phyloP scores from a whole-genome alignment of 2,797 vertebrate genomes.

The Scarus forsteni region DNA sequence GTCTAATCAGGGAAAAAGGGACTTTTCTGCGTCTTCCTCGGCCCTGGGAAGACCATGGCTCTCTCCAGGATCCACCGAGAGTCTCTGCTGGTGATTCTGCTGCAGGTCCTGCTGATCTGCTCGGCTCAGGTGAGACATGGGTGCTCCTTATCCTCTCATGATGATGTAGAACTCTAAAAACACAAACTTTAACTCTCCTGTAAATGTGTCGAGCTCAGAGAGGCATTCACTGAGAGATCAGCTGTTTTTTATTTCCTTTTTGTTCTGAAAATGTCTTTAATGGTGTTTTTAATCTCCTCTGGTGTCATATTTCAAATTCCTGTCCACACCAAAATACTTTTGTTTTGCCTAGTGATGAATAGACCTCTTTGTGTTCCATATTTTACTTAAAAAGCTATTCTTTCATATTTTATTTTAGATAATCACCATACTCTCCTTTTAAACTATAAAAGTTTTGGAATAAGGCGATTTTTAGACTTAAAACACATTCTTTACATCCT shows the following conservation, averaged over 20 bases:
- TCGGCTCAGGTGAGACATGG: slow-evolving; percentile 90
- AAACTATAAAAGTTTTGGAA: too few species aligned
- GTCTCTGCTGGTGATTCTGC: slow-evolving; percentile 80
- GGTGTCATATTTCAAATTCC: neutral
- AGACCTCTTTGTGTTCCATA: neutral
- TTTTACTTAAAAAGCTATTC: too few species aligned
- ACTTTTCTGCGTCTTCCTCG: slow-evolving; percentile 54
- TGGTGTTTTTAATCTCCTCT: neutral
- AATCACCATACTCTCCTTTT: too few species aligned
- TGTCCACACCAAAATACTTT: neutral
- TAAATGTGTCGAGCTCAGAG: neutral
- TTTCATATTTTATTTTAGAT: too few species aligned
- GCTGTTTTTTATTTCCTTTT: neutral
- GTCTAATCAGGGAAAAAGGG: slow-evolving; percentile 64
- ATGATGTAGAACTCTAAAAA: neutral
- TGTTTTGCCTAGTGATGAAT: neutral
- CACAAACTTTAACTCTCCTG: neutral
- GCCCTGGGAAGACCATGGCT: slow-evolving; percentile 82
- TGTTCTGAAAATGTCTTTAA: neutral
- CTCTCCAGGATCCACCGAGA: slow-evolving; percentile 49
- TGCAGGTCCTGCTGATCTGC: slow-evolving; percentile 87
- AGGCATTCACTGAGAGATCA: neutral
- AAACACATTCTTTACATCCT: too few species aligned
- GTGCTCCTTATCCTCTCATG: neutral
- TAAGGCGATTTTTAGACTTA: too few species aligned